These are phyloP conservation scores for Neopipo cinnamomea DNA, from an alignment of 2,113 vertebrate genomes.

Conservation along the genomic window DNA sequence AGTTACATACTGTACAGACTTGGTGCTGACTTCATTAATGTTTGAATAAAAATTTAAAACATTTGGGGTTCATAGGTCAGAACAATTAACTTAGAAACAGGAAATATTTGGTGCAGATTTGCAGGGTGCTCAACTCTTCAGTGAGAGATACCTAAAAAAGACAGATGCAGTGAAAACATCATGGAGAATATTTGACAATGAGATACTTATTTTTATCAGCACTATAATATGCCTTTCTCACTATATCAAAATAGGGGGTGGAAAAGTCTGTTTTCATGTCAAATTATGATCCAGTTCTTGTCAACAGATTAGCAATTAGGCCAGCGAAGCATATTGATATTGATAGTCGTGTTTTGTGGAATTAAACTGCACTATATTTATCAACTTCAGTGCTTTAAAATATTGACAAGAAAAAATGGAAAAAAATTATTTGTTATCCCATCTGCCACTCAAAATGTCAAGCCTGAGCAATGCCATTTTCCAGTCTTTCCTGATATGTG, in stretches of 20 bases:
- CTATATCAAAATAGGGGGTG: not conserved
- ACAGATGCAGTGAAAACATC: not conserved
- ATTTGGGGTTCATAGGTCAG: not conserved
- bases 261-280: not conserved
- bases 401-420: conserved; percentile 8
- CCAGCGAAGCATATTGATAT: not conserved
- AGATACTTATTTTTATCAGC: not conserved
- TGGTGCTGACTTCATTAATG: not conserved
- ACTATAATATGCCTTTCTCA: not conserved
- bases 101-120: not conserved
- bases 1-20: not conserved
- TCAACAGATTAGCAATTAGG: conserved; percentile 29
- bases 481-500: not conserved
- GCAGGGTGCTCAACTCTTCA: not conserved
- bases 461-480: not conserved
- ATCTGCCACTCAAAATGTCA: conserved; percentile 47
- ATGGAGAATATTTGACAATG: not conserved
- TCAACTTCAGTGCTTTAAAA: not conserved
- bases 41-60: not conserved
- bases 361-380: not conserved
- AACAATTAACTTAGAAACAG: not conserved
- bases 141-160: not conserved
- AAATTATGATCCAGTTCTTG: conserved; percentile 11
- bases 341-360: not conserved
- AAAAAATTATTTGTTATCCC: not conserved